Conservation (phyloP, 2,888 invertebrate species). For the Ectemnius cavifrons region DNA sequence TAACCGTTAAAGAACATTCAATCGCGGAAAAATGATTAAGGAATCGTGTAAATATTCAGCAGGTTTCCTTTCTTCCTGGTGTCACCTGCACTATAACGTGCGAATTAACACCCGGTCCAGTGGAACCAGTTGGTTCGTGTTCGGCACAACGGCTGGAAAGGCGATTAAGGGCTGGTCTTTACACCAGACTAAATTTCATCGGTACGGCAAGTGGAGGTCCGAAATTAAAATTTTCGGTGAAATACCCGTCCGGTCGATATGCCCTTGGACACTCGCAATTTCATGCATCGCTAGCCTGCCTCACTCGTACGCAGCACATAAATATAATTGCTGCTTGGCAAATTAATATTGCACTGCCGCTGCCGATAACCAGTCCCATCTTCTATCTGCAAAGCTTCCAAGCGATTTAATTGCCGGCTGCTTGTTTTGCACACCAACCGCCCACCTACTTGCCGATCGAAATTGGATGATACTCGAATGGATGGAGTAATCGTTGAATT, state of each 20-base stretch:
- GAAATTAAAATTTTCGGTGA: constrained; percentile 53
- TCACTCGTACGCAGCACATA: constrained; percentile 24
- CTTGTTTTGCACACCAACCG: not conserved
- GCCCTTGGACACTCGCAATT: constrained; percentile 51
- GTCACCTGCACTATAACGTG: too few species aligned
- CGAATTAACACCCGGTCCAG: too few species aligned
- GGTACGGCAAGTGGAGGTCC: constrained; percentile 44
- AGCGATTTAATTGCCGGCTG: not conserved
- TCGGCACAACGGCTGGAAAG: too few species aligned
- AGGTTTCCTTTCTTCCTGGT: too few species aligned
- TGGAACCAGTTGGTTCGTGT: too few species aligned
- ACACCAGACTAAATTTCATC: constrained; percentile 29
- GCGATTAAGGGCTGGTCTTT: constrained; percentile 28
- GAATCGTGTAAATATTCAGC: too few species aligned
- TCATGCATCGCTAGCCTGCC: constrained; percentile 49
- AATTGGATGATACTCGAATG: too few species aligned
- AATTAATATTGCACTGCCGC: constrained; percentile 43
- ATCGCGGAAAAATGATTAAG: too few species aligned
- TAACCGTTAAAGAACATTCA: too few species aligned
- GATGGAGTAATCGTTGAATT: too few species aligned
- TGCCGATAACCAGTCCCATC: constrained; percentile 5
- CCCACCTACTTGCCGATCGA: too few species aligned
- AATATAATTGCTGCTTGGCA: constrained; percentile 40
- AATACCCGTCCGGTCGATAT: constrained; percentile 32
- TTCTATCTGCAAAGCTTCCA: constrained; percentile 5